Conservation (phyloP, 2,113 vertebrate genomes). For the Periophthalmus modestus region DNA sequence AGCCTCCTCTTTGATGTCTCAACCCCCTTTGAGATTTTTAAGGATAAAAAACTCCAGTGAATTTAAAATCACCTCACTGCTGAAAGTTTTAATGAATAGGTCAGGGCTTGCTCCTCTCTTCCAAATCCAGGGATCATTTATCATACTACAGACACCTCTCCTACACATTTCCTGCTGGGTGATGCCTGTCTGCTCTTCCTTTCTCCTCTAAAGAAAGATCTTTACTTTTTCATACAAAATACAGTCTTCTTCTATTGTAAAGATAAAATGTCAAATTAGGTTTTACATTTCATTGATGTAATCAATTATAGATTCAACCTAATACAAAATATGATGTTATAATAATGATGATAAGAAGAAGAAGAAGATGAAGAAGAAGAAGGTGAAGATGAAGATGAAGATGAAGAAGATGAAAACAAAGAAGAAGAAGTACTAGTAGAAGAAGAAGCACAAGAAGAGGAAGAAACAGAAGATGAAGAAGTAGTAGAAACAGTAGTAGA, state of each 20-base stretch:
- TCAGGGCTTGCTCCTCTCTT: constrained; percentile 28
- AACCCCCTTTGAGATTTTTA: constrained; percentile 5
- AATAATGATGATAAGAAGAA: too few relatives aligned
- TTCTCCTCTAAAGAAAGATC: constrained; percentile 2
- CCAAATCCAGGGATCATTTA: constrained; percentile 22
- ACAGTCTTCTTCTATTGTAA: neutral
- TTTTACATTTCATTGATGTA: too few relatives aligned
- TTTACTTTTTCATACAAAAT: constrained; percentile 38
- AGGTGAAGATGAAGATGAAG: too few relatives aligned
- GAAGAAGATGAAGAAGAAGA: too few relatives aligned
- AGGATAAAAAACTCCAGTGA: constrained; percentile 1
- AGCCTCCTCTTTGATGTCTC: neutral
- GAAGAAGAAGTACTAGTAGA: too few relatives aligned
- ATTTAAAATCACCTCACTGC: neutral
- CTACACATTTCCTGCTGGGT: constrained; percentile 3
- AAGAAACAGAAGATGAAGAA: too few relatives aligned
- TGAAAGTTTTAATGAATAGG: constrained; percentile 19
- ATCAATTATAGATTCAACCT: too few relatives aligned
- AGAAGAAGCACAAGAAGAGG: too few relatives aligned
- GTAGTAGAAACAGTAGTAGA: too few relatives aligned
- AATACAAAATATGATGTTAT: too few relatives aligned
- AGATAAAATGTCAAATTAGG: neutral
- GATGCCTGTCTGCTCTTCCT: constrained; percentile 16
- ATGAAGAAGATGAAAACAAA: too few relatives aligned
- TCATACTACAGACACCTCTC: constrained; percentile 8